Conservation (phyloP, 2,797 vertebrate genomes). For the Limnodromus scolopaceus region DNA sequence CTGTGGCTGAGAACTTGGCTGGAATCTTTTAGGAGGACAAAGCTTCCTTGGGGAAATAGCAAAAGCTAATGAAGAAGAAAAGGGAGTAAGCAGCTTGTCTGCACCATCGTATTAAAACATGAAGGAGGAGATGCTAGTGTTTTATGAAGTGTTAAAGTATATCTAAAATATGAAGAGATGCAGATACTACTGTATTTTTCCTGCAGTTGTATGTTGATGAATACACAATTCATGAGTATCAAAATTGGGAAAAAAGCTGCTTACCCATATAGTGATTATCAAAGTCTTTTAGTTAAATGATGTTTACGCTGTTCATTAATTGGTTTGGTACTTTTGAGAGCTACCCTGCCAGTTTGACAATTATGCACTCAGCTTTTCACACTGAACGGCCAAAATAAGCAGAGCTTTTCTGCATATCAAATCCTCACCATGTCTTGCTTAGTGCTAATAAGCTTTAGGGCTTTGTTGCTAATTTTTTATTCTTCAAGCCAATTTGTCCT, state of each 20-base stretch:
- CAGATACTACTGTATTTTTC: not conserved
- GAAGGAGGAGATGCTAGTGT: not conserved
- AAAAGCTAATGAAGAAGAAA: slow-evolving; percentile 35
- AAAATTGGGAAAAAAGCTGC: not conserved
- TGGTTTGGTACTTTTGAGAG: slow-evolving; percentile 11
- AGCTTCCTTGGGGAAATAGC: slow-evolving; percentile 43
- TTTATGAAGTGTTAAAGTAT: not conserved
- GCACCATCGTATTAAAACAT: not conserved
- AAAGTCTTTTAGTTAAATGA: not conserved
- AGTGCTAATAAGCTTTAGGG: not conserved
- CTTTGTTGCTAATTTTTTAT: not conserved
- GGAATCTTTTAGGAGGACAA: slow-evolving; percentile 29
- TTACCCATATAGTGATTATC: not conserved
- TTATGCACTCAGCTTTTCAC: not conserved
- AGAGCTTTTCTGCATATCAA: not conserved
- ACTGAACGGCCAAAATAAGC: not conserved
- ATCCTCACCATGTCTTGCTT: not conserved
- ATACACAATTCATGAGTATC: not conserved
- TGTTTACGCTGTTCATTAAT: slow-evolving; percentile 31
- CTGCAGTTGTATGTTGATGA: not conserved
- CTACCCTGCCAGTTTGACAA: not conserved
- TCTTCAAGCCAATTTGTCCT: not conserved
- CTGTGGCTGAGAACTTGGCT: slow-evolving; percentile 33
- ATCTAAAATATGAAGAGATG: not conserved
- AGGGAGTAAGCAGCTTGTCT: not conserved